Percentiles rank a stretch among this genome's conserved stretches.
These are phyloP conservation scores for Nasonia giraulti DNA, from an alignment of 1,140 invertebrate genomes.

Conservation along the genomic window DNA sequence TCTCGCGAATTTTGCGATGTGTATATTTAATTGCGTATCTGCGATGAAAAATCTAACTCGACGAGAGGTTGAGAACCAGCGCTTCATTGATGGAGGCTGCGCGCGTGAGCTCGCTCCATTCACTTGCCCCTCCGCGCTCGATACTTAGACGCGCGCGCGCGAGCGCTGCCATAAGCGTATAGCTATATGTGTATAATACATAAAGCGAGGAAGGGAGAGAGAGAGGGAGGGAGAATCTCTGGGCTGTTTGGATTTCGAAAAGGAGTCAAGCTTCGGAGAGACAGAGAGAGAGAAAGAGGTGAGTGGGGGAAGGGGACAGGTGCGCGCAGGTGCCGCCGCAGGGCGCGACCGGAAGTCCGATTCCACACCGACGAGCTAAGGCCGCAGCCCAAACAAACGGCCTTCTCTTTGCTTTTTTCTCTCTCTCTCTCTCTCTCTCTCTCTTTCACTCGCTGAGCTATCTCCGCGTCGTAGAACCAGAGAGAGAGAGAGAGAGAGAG, in stretches of 20 bases:
- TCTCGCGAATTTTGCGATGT: too few relatives aligned
- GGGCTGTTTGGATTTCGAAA: conserved; percentile 47
- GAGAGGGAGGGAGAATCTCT: conserved; percentile 27
- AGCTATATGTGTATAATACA: conserved; percentile 8
- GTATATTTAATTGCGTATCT: too few relatives aligned
- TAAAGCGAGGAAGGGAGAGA: neutral
- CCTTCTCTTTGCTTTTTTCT: conserved; percentile 33
- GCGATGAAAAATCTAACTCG: neutral
- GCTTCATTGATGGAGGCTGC: conserved; percentile 71
- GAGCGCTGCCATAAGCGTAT: conserved; percentile 36
- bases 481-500: neutral
- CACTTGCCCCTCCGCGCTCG: conserved; percentile 47
- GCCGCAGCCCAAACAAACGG: conserved; percentile 51
- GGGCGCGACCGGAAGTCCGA: conserved; percentile 69
- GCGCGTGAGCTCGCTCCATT: conserved; percentile 43
- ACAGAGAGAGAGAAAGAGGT: neutral
- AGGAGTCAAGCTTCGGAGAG: conserved; percentile 43
- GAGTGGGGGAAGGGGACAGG: conserved; percentile 60
- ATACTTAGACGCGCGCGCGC: neutral
- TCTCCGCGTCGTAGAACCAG: neutral
- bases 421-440: neutral
- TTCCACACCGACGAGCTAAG: conserved; percentile 53
- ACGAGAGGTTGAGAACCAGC: conserved; percentile 63
- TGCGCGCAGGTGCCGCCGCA: conserved; percentile 67
- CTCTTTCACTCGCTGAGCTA: neutral